These are phyloP conservation scores for Schrankia costaestrigalis DNA, from an alignment of 2,888 invertebrate genomes.

Conservation along the genomic window DNA sequence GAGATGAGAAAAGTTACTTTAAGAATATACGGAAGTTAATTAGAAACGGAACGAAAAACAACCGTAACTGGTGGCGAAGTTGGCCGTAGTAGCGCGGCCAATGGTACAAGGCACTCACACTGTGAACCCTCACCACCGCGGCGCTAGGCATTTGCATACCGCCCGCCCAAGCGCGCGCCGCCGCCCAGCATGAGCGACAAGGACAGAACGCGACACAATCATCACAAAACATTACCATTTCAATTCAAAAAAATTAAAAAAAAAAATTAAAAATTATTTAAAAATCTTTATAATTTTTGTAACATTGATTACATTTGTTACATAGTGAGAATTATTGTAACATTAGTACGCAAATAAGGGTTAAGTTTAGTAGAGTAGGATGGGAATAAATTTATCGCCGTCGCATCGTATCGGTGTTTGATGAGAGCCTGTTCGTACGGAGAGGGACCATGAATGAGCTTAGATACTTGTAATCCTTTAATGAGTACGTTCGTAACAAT, in stretches of 20 bases:
- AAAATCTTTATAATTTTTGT: too few relatives aligned
- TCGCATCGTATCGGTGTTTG: conserved; percentile 58
- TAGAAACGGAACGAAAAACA: conserved; percentile 80
- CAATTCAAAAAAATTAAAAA: too few relatives aligned
- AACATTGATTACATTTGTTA: conserved; percentile 12
- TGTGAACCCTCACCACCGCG: conserved; percentile 64
- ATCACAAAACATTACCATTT: conserved; percentile 41
- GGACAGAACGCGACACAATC: conserved; percentile 63
- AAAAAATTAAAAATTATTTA: too few relatives aligned
- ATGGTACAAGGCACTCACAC: conserved; percentile 78
- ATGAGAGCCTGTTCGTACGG: conserved; percentile 57
- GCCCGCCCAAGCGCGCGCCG: conserved; percentile 79
- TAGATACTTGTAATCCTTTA: conserved; percentile 56
- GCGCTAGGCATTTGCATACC: conserved; percentile 79
- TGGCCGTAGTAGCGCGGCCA: conserved; percentile 80
- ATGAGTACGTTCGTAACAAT: conserved; percentile 54
- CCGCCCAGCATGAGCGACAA: conserved; percentile 77
- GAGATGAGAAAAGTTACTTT: conserved; percentile 80
- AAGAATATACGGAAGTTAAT: conserved; percentile 80
- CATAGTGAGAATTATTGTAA: conserved; percentile 1
- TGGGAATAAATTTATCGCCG: conserved; percentile 76
- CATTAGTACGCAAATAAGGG: conserved; percentile 50
- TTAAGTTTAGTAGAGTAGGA: conserved; percentile 65
- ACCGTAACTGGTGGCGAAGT: conserved; percentile 82
- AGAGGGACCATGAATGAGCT: conserved; percentile 68